Evolutionary conservation across 37 sponge, comb jelly and placozoan genomes (phyloP).

Genomic region (Oopsacas minuta): DNA sequence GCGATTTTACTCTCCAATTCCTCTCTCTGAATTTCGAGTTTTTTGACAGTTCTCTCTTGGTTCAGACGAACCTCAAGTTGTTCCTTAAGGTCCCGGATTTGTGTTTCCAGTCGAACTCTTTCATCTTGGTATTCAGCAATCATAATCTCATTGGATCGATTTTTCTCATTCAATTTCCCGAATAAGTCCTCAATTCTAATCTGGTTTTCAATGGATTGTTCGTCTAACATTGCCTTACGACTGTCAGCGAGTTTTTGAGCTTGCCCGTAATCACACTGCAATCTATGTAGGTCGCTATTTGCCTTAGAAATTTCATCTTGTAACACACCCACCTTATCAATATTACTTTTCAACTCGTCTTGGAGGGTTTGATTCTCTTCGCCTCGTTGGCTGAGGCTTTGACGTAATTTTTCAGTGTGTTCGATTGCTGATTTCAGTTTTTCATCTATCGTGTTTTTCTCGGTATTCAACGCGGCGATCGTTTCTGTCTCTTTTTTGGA

Average conservation of each 20-base stretch:
- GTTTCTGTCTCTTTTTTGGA: background rate
- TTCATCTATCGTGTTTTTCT: background rate
- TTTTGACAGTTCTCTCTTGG: slow-evolving; percentile 9
- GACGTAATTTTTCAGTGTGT: background rate
- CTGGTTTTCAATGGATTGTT: slow-evolving; percentile 6
- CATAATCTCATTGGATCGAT: background rate
- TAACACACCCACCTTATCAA: background rate
- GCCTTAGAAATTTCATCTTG: background rate
- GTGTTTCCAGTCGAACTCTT: background rate
- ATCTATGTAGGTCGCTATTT: background rate
- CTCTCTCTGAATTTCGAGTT: background rate
- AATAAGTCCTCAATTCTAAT: background rate
- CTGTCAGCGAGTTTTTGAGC: background rate
- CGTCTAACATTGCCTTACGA: background rate
- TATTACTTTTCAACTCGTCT: background rate
- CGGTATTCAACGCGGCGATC: background rate
- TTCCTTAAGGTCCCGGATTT: background rate
- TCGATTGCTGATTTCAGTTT: background rate
- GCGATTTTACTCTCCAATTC: background rate
- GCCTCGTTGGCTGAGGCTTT: background rate
- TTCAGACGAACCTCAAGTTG: background rate
- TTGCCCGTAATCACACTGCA: background rate
- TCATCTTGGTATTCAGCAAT: background rate
- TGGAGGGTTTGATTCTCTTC: background rate
- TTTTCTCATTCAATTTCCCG: background rate